Percentiles rank a stretch among this genome's conserved stretches.
phyloP scores from a whole-genome alignment of 2,113 vertebrate species.

The Syngnathus scovelli region DNA sequence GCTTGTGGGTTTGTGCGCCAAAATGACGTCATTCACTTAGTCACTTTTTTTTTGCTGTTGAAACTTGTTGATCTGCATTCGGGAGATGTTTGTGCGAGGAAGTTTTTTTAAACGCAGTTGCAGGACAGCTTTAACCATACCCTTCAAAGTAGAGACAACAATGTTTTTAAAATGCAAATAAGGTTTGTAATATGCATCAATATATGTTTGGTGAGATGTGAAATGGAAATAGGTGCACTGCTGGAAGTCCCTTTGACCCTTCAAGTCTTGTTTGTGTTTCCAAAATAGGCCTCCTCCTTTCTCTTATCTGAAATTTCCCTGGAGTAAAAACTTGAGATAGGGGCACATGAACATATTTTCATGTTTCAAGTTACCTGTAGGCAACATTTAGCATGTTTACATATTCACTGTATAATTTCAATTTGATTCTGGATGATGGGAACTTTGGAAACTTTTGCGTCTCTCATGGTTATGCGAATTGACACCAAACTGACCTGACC shows the following conservation, averaged over 20 bases:
- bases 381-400: not conserved
- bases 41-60: conserved; percentile 15
- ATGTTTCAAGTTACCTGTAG: not conserved
- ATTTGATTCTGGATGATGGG: not conserved
- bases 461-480: not conserved
- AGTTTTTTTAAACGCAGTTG: not conserved
- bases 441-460: too few species aligned
- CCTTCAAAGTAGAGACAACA: not conserved
- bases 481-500: not conserved
- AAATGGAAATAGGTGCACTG: conserved; percentile 20
- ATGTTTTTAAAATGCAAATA: not conserved
- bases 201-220: conserved; percentile 17
- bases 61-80: conserved; percentile 57
- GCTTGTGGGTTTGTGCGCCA: conserved; percentile 18
- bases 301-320: conserved; percentile 53
- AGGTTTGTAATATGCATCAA: not conserved
- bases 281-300: conserved; percentile 36
- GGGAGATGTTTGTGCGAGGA: conserved; percentile 36
- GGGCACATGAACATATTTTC: conserved; percentile 17
- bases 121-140: not conserved
- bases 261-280: conserved; percentile 60
- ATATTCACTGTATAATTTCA: not conserved
- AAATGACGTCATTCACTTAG: conserved; percentile 23
- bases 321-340: conserved; percentile 46
- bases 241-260: conserved; percentile 49